Conservation (phyloP, 1,140 invertebrate species). For the Drosophila ercepeae region DNA sequence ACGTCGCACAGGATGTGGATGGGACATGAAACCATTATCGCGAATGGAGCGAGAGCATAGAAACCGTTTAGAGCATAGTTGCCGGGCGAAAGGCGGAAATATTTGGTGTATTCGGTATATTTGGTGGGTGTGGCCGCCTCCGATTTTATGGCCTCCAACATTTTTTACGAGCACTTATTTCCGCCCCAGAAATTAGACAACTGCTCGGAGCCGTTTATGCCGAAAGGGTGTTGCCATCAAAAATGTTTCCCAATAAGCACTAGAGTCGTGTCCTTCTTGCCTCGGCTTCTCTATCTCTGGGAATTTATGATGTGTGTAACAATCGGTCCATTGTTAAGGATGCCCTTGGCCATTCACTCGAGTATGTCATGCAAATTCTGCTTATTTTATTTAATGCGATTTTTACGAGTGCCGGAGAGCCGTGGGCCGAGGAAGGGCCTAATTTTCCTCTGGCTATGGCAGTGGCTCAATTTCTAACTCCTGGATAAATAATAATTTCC, state of each 20-base stretch:
- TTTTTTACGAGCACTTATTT: conserved; percentile 82
- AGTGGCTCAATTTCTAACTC: conserved; percentile 51
- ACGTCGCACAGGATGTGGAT: conserved; percentile 1
- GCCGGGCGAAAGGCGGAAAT: conserved; percentile 12
- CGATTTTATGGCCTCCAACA: conserved; percentile 61
- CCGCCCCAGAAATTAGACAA: conserved; percentile 83
- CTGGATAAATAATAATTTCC: conserved; percentile 40
- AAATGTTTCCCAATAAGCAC: conserved; percentile 41
- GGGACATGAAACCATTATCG: conserved; percentile 71
- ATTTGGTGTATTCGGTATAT: not conserved
- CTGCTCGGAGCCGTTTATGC: conserved; percentile 65
- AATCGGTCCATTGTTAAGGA: conserved; percentile 60
- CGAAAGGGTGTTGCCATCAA: conserved; percentile 32
- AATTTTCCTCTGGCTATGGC: conserved; percentile 36
- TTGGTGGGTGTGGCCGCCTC: conserved; percentile 22
- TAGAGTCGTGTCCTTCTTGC: conserved; percentile 3
- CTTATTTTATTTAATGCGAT: conserved; percentile 67
- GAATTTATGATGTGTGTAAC: conserved; percentile 82
- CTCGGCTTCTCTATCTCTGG: conserved; percentile 10
- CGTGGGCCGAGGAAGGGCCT: conserved; percentile 16
- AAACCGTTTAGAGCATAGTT: conserved; percentile 48
- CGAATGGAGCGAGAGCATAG: conserved; percentile 42
- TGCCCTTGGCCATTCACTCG: conserved; percentile 35
- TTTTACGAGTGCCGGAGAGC: conserved; percentile 56
- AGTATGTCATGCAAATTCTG: conserved; percentile 72